Percentiles rank a stretch among this genome's conserved stretches.
phyloP scores from a whole-genome alignment of 2,888 invertebrate genomes.

The Trisateles emortualis region DNA sequence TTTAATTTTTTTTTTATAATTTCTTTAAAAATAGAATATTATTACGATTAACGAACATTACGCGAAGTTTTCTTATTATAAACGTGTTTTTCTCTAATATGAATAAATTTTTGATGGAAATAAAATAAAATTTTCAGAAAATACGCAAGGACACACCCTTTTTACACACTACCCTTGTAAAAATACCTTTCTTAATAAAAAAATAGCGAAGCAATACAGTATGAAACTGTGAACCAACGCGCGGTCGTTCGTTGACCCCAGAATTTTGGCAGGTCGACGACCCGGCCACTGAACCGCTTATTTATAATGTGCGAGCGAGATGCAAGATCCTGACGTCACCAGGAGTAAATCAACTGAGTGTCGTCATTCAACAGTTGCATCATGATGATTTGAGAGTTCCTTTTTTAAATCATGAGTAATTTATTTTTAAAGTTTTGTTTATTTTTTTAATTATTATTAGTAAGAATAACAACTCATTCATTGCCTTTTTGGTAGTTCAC shows the following conservation, averaged over 20 bases:
- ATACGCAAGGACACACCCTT: not conserved
- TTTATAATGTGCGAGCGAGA: conserved; percentile 59
- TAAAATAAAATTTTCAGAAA: not conserved
- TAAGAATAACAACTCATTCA: too few relatives aligned
- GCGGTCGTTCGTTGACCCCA: conserved; percentile 76
- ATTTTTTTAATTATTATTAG: not conserved
- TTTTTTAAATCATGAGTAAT: not conserved
- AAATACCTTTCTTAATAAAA: conserved; percentile 23
- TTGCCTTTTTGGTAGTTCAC: too few relatives aligned
- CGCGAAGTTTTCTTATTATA: not conserved
- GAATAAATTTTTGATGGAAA: not conserved
- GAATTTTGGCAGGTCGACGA: conserved; percentile 74
- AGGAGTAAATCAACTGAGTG: conserved; percentile 4
- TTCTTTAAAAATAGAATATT: too few relatives aligned
- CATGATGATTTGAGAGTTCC: conserved; percentile 9
- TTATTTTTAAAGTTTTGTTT: not conserved
- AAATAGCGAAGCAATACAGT: conserved; percentile 32
- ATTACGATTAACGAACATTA: too few relatives aligned
- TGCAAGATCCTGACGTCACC: conserved; percentile 38
- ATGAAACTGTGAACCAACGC: conserved; percentile 16
- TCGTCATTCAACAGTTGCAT: conserved; percentile 26
- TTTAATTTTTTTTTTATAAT: too few relatives aligned
- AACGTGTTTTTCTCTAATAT: not conserved
- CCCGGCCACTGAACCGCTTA: conserved; percentile 68
- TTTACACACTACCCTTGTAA: conserved; percentile 5